Conservation (phyloP, 2,888 invertebrate genomes). For the Tortricodes alternella region DNA sequence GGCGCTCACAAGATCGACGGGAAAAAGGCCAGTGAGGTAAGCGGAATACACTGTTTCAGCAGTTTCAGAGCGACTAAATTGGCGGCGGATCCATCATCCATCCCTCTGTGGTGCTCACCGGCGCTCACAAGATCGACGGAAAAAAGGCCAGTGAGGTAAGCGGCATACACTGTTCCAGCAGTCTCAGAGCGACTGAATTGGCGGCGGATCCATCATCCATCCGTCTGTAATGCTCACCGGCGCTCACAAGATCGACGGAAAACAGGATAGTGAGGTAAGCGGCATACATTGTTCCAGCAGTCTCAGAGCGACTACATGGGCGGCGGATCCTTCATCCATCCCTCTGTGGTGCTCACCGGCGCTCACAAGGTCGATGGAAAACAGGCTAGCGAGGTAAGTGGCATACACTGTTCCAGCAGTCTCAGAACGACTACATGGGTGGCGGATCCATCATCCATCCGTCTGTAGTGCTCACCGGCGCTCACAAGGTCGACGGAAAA, state of each 20-base stretch:
- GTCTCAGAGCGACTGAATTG: no score
- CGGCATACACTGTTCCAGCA: no score
- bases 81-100: no score
- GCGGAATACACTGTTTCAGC: no score
- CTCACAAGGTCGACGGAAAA: slow-evolving; percentile 86
- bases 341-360: slow-evolving; percentile 86
- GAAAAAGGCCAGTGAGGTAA: no score
- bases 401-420: background rate
- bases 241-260: background rate
- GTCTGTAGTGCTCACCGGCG: slow-evolving; percentile 87
- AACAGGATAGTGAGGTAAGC: no score
- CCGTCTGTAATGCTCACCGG: background rate
- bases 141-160: no score
- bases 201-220: no score
- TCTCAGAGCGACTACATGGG: slow-evolving; percentile 79
- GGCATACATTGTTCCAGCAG: no score
- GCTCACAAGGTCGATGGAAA: slow-evolving; percentile 85
- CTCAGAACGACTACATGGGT: slow-evolving; percentile 55
- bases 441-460: slow-evolving; percentile 89
- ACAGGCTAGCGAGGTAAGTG: slow-evolving; percentile 19
- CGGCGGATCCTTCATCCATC: slow-evolving; percentile 89
- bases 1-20: background rate
- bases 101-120: background rate
- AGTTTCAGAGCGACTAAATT: no score
- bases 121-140: background rate